A percentile compares a stretch with the other conserved stretches of the same genome.
Evolutionary conservation across 2,888 invertebrate genomes (phyloP).

Genomic region (Lamellibrachia columna): DNA sequence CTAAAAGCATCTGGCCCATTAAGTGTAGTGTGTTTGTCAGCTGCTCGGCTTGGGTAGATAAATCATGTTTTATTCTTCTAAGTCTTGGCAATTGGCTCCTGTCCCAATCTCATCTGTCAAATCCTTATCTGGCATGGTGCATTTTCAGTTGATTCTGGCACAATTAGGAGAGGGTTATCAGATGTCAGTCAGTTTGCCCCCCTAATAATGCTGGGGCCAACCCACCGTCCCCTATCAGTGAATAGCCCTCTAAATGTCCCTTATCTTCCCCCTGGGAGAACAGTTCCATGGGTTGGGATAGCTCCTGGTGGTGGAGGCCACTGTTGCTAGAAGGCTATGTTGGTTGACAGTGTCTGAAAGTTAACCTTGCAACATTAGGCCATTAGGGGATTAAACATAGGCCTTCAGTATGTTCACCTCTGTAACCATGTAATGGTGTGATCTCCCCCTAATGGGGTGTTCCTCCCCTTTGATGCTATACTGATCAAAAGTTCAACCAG

Average conservation of each 20-base stretch:
- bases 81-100: neutral
- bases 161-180: slow-evolving; percentile 1
- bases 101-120: neutral
- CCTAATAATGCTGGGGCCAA: neutral
- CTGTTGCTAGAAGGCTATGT: neutral
- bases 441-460: neutral
- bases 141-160: slow-evolving; percentile 11
- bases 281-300: neutral
- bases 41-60: neutral
- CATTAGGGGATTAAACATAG: neutral
- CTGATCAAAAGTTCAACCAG: too few species aligned
- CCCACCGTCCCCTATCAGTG: neutral
- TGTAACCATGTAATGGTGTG: neutral
- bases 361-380: neutral
- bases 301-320: neutral
- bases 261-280: neutral
- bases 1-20: slow-evolving; percentile 16
- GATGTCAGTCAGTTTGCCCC: slow-evolving; percentile 11
- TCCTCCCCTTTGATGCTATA: neutral
- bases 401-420: neutral
- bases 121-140: neutral
- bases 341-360: neutral
- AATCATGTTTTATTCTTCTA: neutral
- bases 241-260: slow-evolving; percentile 8
- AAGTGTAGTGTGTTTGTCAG: neutral